Evolutionary conservation across 2,113 vertebrate genomes (phyloP).

Genomic region (Elaphurus davidianus): DNA sequence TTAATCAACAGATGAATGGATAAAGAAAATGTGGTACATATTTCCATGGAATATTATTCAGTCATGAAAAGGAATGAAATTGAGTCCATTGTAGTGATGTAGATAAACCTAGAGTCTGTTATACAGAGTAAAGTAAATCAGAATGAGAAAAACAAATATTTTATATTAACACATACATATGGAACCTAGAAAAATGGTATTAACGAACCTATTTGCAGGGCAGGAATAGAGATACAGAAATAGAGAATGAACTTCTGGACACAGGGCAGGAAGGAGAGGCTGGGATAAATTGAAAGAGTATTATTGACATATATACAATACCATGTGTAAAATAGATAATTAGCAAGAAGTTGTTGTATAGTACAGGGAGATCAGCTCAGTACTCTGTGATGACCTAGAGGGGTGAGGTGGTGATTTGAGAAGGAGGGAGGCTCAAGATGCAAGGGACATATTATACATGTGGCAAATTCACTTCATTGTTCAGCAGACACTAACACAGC

Average conservation of each 20-base stretch:
- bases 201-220: not conserved
- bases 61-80: not conserved
- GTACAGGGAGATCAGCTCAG: not conserved
- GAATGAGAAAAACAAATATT: not conserved
- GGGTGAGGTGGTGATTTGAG: not conserved
- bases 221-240: not conserved
- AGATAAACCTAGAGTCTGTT: not conserved
- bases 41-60: not conserved
- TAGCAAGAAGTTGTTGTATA: not conserved
- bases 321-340: not conserved
- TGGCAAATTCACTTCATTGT: not conserved
- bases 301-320: not conserved
- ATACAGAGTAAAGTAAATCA: not conserved
- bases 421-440: not conserved
- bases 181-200: not conserved
- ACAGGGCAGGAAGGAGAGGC: not conserved
- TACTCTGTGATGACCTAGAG: not conserved
- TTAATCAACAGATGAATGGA: not conserved
- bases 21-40: not conserved
- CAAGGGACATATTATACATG: not conserved
- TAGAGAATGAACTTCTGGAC: not conserved
- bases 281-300: not conserved
- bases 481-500: not conserved
- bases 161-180: not conserved
- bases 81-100: not conserved